Conservation (phyloP, 2,888 invertebrate genomes). For the Dusona sp. region DNA sequence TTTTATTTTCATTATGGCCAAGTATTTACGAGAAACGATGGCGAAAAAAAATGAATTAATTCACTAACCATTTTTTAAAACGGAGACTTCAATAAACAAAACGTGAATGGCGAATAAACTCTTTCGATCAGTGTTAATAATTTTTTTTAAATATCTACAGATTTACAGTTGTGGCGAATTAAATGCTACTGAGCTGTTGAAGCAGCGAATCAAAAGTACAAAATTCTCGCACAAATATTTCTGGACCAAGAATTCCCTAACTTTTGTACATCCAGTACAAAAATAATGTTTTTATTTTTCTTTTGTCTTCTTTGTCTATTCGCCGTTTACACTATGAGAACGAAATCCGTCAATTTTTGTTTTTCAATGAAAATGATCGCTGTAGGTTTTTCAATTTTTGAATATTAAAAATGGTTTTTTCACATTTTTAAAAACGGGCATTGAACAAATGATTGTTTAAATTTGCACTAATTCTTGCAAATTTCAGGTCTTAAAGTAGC, state of each 20-base stretch:
- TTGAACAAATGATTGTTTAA: not conserved
- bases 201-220: conserved; percentile 19
- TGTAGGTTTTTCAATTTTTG: not conserved
- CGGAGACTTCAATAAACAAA: not conserved
- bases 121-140: not conserved
- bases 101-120: conserved; percentile 1
- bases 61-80: not conserved
- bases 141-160: not conserved
- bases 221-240: conserved; percentile 41
- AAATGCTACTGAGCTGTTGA: conserved; percentile 2
- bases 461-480: not conserved
- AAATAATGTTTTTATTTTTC: not conserved
- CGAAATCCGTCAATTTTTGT: not conserved
- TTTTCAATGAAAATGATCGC: not conserved
- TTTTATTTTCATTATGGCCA: not conserved
- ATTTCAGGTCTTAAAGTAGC: conserved; percentile 12
- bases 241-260: conserved; percentile 38
- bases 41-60: not conserved
- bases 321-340: not conserved
- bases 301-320: not conserved
- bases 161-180: not conserved
- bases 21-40: not conserved
- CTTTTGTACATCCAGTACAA: conserved; percentile 14
- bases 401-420: not conserved
- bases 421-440: not conserved